phyloP scores from a whole-genome alignment of 2,888 invertebrate species.

The Andricus quercusramuli region DNA sequence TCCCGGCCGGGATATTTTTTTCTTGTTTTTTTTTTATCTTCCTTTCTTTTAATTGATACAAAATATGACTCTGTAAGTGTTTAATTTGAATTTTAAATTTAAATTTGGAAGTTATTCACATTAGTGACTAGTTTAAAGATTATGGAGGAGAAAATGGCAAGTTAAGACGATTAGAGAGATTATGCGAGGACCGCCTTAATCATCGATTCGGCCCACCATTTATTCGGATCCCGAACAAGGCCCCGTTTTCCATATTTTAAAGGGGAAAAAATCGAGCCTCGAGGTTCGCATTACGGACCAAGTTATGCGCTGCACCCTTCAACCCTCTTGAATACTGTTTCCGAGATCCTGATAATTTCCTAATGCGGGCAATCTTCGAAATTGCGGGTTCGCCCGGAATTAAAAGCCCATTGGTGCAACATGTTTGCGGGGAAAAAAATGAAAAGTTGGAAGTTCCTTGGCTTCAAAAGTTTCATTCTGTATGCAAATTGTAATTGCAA shows the following conservation, averaged over 20 bases:
- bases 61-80: not conserved
- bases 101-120: conserved; percentile 3
- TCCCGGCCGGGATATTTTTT: not conserved
- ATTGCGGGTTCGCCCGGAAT: conserved; percentile 31
- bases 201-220: conserved; percentile 11
- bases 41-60: not conserved
- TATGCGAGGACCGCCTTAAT: conserved; percentile 26
- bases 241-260: conserved; percentile 13
- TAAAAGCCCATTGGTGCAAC: conserved; percentile 29
- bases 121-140: not conserved
- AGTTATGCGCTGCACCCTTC: not conserved
- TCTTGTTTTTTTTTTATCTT: not conserved
- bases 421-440: not conserved
- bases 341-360: conserved; percentile 35
- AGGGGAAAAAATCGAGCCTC: conserved; percentile 3
- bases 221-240: conserved; percentile 3
- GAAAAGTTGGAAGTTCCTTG: not conserved
- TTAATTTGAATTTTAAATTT: not conserved
- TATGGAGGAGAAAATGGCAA: not conserved
- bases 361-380: conserved; percentile 39
- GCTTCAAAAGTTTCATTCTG: not conserved
- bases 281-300: not conserved
- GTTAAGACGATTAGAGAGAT: conserved; percentile 6
- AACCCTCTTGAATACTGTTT: conserved; percentile 15
- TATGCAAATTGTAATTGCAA: not conserved